phyloP scores from a whole-genome alignment of 2,888 invertebrate species.

The Trissolcus brochymenae region DNA sequence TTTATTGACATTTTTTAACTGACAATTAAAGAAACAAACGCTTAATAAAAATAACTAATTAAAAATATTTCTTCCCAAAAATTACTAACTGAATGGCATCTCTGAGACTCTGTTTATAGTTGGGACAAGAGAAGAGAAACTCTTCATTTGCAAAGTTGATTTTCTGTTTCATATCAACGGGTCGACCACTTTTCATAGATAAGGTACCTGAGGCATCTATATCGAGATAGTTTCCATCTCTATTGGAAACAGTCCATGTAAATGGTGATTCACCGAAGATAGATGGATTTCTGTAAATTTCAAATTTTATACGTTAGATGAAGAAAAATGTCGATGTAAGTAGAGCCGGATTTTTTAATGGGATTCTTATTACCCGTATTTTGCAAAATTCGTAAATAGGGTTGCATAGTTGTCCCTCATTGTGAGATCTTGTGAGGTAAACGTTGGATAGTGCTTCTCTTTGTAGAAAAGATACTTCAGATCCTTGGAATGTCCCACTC shows the following conservation, averaged over 20 bases:
- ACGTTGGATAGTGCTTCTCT: not conserved
- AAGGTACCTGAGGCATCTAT: not conserved
- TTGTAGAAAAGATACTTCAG: conserved; percentile 7
- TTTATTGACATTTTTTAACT: no score
- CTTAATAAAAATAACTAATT: not conserved
- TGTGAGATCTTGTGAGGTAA: not conserved
- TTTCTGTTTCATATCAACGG: not conserved
- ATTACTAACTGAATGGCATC: not conserved
- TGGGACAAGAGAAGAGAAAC: not conserved
- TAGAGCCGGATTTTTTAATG: no score
- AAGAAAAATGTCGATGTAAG: no score
- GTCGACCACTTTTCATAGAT: conserved; percentile 4
- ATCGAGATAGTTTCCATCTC: conserved; percentile 5
- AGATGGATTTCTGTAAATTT: conserved; percentile 7
- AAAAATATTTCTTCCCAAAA: conserved; percentile 2
- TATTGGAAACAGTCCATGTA: not conserved
- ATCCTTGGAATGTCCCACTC: conserved; percentile 10
- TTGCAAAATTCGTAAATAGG: conserved; percentile 9
- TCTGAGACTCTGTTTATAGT: not conserved
- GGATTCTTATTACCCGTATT: conserved; percentile 11
- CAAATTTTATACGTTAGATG: not conserved
- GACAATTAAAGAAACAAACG: no score
- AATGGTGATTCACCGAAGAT: not conserved
- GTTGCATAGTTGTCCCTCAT: conserved; percentile 5
- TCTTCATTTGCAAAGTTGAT: not conserved